phyloP scores from a whole-genome alignment of 2,797 vertebrate genomes.

The Diplodus puntazzo region DNA sequence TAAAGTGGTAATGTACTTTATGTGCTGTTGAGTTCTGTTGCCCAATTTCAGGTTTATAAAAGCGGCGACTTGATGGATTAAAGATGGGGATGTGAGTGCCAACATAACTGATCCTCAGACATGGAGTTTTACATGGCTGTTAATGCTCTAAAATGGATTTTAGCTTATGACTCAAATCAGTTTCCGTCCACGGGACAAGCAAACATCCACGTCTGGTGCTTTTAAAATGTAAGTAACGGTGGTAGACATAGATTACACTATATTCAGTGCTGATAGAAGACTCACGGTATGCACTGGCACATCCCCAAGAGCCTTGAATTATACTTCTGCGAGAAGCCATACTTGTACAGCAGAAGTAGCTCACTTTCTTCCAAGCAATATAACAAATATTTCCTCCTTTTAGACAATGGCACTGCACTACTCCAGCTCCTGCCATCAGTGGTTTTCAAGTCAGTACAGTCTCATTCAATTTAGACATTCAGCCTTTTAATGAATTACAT shows the following conservation, averaged over 20 bases:
- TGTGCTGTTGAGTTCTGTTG: background rate
- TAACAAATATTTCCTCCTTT: constrained; percentile 1
- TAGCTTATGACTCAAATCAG: constrained; percentile 15
- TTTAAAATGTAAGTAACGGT: constrained; percentile 9
- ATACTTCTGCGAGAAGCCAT: background rate
- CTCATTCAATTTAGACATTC: constrained; percentile 30
- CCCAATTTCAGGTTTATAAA: constrained; percentile 7
- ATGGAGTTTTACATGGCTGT: constrained; percentile 16
- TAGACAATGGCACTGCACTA: background rate
- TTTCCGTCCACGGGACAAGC: constrained; percentile 26
- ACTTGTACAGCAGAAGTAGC: background rate
- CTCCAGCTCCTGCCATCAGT: background rate
- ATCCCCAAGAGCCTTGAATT: background rate
- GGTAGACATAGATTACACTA: background rate
- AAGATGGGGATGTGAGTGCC: background rate
- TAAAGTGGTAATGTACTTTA: background rate
- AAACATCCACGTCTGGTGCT: background rate
- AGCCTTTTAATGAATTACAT: constrained; percentile 47
- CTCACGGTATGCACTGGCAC: background rate
- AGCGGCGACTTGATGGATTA: constrained; percentile 18
- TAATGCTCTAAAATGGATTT: constrained; percentile 23
- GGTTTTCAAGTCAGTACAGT: background rate
- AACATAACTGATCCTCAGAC: constrained; percentile 13
- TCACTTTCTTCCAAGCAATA: constrained; percentile 5
- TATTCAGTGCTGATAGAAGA: constrained; percentile 1